A percentile compares a stretch with the other conserved stretches of the same genome.
Conservation (phyloP, 1,140 invertebrate species). For the Drosophila santomea region DNA sequence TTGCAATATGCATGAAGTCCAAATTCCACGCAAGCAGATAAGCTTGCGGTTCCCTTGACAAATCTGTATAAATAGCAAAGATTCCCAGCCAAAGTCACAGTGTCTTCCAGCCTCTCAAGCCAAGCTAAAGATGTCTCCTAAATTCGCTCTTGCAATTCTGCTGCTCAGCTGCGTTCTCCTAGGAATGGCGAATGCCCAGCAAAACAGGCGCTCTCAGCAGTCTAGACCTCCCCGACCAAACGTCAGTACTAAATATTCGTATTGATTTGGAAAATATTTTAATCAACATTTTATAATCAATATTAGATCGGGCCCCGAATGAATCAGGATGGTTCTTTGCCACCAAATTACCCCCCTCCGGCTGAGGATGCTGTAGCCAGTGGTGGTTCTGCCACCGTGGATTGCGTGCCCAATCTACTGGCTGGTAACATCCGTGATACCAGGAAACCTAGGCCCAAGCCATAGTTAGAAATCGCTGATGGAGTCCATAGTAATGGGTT, state of each 20-base stretch:
- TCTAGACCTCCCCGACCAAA: not conserved
- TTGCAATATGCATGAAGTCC: not conserved
- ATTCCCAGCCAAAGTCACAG: not conserved
- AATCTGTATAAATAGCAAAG: not conserved
- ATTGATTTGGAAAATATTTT: not conserved
- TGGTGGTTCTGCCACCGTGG: not conserved
- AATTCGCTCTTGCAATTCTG: conserved; percentile 5
- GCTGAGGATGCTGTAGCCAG: not conserved
- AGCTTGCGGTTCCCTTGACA: not conserved
- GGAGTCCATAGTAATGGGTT: too few relatives aligned
- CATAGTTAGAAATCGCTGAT: too few relatives aligned
- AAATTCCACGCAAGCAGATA: not conserved
- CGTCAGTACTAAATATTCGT: not conserved
- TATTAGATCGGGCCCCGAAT: not conserved
- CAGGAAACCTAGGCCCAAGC: not conserved
- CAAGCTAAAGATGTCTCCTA: conserved; percentile 6
- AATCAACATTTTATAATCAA: not conserved
- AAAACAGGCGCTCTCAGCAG: not conserved
- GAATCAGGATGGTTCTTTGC: not conserved
- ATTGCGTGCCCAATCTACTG: not conserved
- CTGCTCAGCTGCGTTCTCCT: conserved; percentile 10
- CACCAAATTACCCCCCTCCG: not conserved
- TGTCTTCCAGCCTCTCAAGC: not conserved
- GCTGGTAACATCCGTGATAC: not conserved
- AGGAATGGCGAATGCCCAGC: not conserved